phyloP scores from a whole-genome alignment of 2,888 invertebrate genomes.

The Spatulosminthurus flaviceps region DNA sequence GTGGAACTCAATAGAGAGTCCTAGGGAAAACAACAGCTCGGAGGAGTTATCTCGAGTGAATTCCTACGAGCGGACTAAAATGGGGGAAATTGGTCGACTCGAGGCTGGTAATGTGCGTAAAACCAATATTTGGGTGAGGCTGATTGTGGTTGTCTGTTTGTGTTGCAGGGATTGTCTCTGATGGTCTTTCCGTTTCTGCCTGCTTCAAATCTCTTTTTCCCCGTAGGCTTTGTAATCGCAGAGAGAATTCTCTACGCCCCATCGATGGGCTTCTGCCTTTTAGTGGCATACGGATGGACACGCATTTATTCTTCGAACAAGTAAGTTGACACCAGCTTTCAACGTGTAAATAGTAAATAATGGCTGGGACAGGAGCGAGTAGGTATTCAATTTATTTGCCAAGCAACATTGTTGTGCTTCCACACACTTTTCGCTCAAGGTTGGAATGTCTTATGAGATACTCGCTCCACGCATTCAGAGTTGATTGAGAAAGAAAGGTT shows the following conservation, averaged over 20 bases:
- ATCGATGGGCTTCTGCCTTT: constrained; percentile 95
- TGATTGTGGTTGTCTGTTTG: constrained; percentile 54
- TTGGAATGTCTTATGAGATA: background rate
- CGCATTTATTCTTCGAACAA: constrained; percentile 74
- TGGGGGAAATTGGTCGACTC: constrained; percentile 2
- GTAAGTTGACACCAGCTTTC: constrained; percentile 64
- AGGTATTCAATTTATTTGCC: background rate
- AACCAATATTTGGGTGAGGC: constrained; percentile 47
- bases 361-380: constrained; percentile 14
- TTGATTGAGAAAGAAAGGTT: background rate
- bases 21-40: constrained; percentile 44
- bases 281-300: constrained; percentile 86
- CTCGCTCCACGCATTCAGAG: background rate
- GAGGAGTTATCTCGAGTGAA: constrained; percentile 37
- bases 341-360: constrained; percentile 38
- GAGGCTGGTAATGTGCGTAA: constrained; percentile 37
- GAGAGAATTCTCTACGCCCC: constrained; percentile 96
- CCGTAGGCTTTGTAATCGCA: constrained; percentile 96
- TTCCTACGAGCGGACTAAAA: constrained; percentile 10
- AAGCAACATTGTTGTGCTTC: background rate
- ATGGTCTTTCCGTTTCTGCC: constrained; percentile 92
- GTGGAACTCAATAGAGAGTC: constrained; percentile 9
- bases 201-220: constrained; percentile 96
- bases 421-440: background rate
- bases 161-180: constrained; percentile 81